A percentile compares a stretch with the other conserved stretches of the same genome.
Conservation (phyloP, 2,888 invertebrate species). For the Antitype chi region DNA sequence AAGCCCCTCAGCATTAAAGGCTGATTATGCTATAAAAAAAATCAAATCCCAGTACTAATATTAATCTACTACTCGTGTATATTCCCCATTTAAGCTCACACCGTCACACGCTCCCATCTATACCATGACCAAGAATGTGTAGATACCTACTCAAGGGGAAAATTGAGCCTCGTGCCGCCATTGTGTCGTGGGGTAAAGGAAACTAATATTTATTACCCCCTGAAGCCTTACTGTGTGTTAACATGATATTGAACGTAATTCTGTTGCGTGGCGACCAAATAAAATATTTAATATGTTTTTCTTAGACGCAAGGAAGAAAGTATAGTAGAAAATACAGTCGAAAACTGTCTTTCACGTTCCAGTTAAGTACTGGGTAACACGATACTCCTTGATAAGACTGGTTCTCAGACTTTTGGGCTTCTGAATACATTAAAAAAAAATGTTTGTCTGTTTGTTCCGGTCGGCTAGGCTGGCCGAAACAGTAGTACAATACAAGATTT, state of each 20-base stretch:
- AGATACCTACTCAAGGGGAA: slow-evolving; percentile 36
- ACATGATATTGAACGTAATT: slow-evolving; percentile 44
- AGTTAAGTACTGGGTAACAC: too few species aligned
- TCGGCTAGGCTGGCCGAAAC: too few species aligned
- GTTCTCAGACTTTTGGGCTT: too few species aligned
- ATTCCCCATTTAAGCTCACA: not conserved
- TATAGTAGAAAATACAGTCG: too few species aligned
- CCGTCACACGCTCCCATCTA: slow-evolving; percentile 10
- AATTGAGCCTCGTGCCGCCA: slow-evolving; percentile 40
- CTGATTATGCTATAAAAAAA: too few species aligned
- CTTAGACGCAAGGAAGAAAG: too few species aligned
- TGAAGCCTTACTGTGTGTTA: slow-evolving; percentile 25
- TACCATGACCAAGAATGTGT: slow-evolving; percentile 24
- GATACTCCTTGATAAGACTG: too few species aligned
- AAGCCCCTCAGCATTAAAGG: too few species aligned
- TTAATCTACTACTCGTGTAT: not conserved
- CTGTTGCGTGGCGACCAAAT: not conserved
- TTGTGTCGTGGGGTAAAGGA: slow-evolving; percentile 17
- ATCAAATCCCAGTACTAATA: not conserved
- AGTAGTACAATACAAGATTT: too few species aligned
- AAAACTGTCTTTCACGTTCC: not conserved
- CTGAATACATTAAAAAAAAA: too few species aligned
- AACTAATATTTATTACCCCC: slow-evolving; percentile 49
- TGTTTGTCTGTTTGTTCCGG: too few species aligned
- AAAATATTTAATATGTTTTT: slow-evolving; percentile 21